Conservation (phyloP, 2,888 invertebrate genomes). For the Standfussiana lucernea region DNA sequence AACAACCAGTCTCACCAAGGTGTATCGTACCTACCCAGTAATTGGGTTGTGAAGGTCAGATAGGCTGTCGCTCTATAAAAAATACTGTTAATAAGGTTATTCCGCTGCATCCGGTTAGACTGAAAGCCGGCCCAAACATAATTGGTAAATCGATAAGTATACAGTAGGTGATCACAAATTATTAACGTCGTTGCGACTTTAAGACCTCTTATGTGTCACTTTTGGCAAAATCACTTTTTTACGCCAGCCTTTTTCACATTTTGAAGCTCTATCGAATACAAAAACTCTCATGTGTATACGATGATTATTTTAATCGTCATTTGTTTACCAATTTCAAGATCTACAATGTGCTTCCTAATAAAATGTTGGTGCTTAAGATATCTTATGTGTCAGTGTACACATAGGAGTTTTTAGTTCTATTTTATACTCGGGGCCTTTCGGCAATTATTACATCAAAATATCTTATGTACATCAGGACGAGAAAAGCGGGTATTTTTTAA, state of each 20-base stretch:
- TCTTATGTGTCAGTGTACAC: not conserved
- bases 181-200: no score
- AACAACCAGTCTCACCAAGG: not conserved
- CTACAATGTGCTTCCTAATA: not conserved
- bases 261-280: no score
- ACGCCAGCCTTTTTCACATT: no score
- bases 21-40: not conserved
- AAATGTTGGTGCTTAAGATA: slow-evolving; percentile 5
- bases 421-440: not conserved
- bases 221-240: no score
- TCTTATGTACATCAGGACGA: no score
- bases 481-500: no score
- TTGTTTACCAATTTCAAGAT: slow-evolving; percentile 7
- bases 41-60: not conserved
- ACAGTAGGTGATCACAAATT: no score
- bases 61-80: not conserved
- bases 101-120: not conserved
- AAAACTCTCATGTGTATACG: no score
- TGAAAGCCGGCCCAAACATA: not conserved
- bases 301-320: no score
- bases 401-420: slow-evolving; percentile 4
- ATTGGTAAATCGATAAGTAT: not conserved
- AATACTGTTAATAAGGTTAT: not conserved
- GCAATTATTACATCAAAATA: not conserved
- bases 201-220: no score